phyloP scores from a whole-genome alignment of 2,113 vertebrate species.

The Sander lucioperca region DNA sequence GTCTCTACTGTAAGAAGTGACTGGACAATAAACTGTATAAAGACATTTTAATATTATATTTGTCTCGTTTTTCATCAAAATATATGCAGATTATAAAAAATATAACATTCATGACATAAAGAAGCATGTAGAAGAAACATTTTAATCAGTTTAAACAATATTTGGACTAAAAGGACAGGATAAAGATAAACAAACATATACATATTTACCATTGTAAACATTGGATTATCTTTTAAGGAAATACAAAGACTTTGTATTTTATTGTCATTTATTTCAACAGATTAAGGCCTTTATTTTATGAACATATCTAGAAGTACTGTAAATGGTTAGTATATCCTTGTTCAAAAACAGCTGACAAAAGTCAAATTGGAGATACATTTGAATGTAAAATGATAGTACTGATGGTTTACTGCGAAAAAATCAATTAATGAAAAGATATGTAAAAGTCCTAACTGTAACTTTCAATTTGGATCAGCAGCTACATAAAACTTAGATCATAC shows the following conservation, averaged over 20 bases:
- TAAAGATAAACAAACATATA: not conserved
- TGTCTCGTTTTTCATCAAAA: conserved; percentile 30
- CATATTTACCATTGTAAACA: conserved; percentile 6
- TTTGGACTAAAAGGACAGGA: not conserved
- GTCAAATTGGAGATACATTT: not conserved
- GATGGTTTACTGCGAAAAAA: not conserved
- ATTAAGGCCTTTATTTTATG: not conserved
- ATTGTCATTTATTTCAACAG: not conserved
- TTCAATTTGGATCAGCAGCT: not conserved
- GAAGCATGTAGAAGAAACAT: conserved; percentile 12
- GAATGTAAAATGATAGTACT: not conserved
- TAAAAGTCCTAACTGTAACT: not conserved
- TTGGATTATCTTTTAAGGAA: not conserved
- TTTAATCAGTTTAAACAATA: conserved; percentile 28
- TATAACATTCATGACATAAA: not conserved
- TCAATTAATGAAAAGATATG: not conserved
- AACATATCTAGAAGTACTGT: not conserved
- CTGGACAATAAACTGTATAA: conserved; percentile 32
- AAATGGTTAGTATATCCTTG: not conserved
- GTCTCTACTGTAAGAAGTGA: conserved; percentile 69
- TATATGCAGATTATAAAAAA: conserved; percentile 13
- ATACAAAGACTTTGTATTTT: not conserved
- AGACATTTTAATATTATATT: not conserved
- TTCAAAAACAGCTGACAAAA: not conserved
- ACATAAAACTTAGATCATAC: not conserved